Percentiles rank a stretch among this genome's conserved stretches.
phyloP scores from a whole-genome alignment of 2,888 invertebrate genomes.

The Morpho deidamia region DNA sequence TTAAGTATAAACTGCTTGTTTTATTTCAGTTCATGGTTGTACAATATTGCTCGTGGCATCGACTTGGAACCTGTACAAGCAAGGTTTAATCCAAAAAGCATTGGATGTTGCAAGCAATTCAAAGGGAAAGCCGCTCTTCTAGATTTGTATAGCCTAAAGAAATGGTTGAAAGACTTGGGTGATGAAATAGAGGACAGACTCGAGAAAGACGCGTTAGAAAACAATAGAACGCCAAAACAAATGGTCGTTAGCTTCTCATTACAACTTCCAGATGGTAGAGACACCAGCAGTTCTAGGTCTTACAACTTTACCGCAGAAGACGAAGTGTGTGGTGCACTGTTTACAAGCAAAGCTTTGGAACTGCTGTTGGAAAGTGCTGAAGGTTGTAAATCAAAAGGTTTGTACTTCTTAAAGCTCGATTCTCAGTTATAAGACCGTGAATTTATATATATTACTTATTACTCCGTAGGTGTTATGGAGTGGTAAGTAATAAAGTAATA shows the following conservation, averaged over 20 bases:
- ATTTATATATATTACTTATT: no score
- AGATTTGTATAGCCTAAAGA: slow-evolving; percentile 81
- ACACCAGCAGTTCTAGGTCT: slow-evolving; percentile 81
- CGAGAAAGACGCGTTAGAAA: slow-evolving; percentile 87
- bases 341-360: slow-evolving; percentile 82
- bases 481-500: no score
- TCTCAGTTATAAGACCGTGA: no score
- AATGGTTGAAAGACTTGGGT: slow-evolving; percentile 90
- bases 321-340: slow-evolving; percentile 82
- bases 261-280: slow-evolving; percentile 72
- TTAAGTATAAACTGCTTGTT: background rate
- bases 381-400: slow-evolving; percentile 55
- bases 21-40: slow-evolving; percentile 85
- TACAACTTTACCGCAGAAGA: slow-evolving; percentile 76
- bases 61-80: slow-evolving; percentile 92
- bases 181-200: slow-evolving; percentile 91
- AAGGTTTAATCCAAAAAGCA: slow-evolving; percentile 92
- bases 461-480: no score
- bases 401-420: background rate
- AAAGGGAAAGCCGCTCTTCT: slow-evolving; percentile 86
- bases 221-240: slow-evolving; percentile 87
- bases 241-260: slow-evolving; percentile 86
- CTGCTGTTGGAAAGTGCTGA: slow-evolving; percentile 81
- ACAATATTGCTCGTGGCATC: slow-evolving; percentile 90
- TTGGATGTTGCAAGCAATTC: slow-evolving; percentile 97